phyloP scores from a whole-genome alignment of 2,888 invertebrate genomes.

The Melanostoma scalare region DNA sequence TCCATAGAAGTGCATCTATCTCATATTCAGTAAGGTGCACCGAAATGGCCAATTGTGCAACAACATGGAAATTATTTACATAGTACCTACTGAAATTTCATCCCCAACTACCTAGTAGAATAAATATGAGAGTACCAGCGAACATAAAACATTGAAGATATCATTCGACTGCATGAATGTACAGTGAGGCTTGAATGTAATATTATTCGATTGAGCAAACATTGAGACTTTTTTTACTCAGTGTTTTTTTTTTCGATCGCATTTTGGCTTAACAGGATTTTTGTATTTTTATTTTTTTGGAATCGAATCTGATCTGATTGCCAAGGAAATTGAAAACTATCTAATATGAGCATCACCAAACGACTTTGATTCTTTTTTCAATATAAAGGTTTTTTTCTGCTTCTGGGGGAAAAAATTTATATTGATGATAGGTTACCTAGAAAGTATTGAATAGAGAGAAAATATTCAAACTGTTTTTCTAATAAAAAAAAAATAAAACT shows the following conservation, averaged over 20 bases:
- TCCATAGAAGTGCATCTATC: constrained; percentile 74
- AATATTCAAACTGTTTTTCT: too few species aligned
- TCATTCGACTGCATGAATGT: neutral
- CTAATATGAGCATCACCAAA: too few species aligned
- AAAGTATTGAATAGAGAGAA: too few species aligned
- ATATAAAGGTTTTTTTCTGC: too few species aligned
- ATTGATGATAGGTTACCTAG: too few species aligned
- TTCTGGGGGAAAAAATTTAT: too few species aligned
- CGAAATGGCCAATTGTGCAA: constrained; percentile 76
- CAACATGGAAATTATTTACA: constrained; percentile 81
- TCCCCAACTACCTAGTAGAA: neutral
- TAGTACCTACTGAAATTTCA: constrained; percentile 67
- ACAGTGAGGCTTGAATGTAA: neutral
- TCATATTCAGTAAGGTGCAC: constrained; percentile 48
- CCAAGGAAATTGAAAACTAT: too few species aligned
- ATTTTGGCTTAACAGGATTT: too few species aligned
- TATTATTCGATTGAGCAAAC: constrained; percentile 24
- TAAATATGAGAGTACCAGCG: constrained; percentile 29
- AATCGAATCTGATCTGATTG: too few species aligned
- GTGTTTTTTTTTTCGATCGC: neutral
- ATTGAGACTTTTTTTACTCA: neutral
- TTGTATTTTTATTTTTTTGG: too few species aligned
- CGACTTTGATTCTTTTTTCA: too few species aligned
- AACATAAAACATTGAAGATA: constrained; percentile 24
- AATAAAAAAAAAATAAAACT: too few species aligned